Evolutionary conservation across 1,140 invertebrate genomes (phyloP).

Genomic region (Nixonia krombeini): DNA sequence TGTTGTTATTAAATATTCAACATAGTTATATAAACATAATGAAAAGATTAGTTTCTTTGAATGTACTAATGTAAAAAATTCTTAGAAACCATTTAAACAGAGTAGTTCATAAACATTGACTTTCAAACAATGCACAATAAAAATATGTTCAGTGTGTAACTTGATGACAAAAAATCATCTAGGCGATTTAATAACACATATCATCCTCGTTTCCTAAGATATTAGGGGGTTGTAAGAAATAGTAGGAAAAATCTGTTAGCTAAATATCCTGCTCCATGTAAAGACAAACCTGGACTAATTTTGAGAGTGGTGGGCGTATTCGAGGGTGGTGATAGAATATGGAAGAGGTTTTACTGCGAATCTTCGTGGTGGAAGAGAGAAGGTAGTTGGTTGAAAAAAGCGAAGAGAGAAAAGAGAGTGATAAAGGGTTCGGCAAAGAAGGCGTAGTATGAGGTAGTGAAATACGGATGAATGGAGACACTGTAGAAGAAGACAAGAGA

Average conservation of each 20-base stretch:
- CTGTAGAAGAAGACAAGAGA: slow-evolving; percentile 32
- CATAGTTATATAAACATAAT: too few species aligned
- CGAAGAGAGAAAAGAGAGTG: slow-evolving; percentile 9
- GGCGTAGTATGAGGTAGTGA: slow-evolving; percentile 25
- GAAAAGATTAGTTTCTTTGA: too few species aligned
- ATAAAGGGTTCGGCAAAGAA: slow-evolving; percentile 9
- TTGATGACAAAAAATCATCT: too few species aligned
- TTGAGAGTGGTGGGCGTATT: slow-evolving; percentile 42
- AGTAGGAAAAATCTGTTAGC: slow-evolving; percentile 31
- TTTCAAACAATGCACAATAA: too few species aligned
- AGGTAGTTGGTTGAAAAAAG: slow-evolving; percentile 17
- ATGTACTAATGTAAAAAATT: too few species aligned
- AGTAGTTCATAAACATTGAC: too few species aligned
- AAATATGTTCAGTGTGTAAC: too few species aligned
- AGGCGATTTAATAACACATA: slow-evolving; percentile 28
- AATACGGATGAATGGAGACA: slow-evolving; percentile 45
- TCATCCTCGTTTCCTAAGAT: slow-evolving; percentile 17
- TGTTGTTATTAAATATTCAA: too few species aligned
- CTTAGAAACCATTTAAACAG: too few species aligned
- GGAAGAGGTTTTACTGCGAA: slow-evolving; percentile 42
- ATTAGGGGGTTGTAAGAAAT: slow-evolving; percentile 17
- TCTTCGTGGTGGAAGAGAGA: slow-evolving; percentile 23
- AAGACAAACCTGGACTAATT: slow-evolving; percentile 50
- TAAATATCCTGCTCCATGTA: slow-evolving; percentile 27
- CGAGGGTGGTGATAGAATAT: slow-evolving; percentile 47